Percentiles rank a stretch among this genome's conserved stretches.
phyloP scores from a whole-genome alignment of 2,113 vertebrate species.

The Carettochelys insculpta region DNA sequence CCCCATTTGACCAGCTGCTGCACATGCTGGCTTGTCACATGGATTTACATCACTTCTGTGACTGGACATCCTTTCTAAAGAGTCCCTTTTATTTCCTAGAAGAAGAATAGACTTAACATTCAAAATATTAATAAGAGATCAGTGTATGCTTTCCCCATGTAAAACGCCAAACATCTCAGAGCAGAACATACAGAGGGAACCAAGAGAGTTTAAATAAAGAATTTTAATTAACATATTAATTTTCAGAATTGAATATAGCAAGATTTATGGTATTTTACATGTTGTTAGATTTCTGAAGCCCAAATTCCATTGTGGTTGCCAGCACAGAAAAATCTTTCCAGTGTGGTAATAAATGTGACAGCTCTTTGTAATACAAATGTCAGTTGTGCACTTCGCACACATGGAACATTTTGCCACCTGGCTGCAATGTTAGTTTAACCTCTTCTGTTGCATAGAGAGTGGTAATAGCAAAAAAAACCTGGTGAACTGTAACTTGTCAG shows the following conservation, averaged over 20 bases:
- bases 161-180: not conserved
- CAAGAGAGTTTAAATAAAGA: not conserved
- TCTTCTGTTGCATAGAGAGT: accelerated
- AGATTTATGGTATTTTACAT: not conserved
- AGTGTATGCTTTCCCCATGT: not conserved
- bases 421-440: accelerated
- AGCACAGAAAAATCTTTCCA: not conserved
- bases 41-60: not conserved
- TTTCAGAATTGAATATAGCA: not conserved
- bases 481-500: accelerated
- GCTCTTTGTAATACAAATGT: not conserved
- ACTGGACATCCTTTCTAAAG: not conserved
- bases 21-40: not conserved
- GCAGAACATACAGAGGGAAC: not conserved
- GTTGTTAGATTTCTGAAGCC: not conserved
- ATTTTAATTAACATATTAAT: not conserved
- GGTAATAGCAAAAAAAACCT: not conserved
- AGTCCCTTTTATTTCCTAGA: not conserved
- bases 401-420: not conserved
- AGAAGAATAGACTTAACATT: not conserved
- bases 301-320: not conserved
- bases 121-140: not conserved
- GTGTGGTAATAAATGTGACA: not conserved
- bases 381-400: accelerated
- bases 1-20: not conserved